A percentile compares a stretch with the other conserved stretches of the same genome.
Conservation (phyloP, 2,888 invertebrate genomes). For the Mythimna vitellina region DNA sequence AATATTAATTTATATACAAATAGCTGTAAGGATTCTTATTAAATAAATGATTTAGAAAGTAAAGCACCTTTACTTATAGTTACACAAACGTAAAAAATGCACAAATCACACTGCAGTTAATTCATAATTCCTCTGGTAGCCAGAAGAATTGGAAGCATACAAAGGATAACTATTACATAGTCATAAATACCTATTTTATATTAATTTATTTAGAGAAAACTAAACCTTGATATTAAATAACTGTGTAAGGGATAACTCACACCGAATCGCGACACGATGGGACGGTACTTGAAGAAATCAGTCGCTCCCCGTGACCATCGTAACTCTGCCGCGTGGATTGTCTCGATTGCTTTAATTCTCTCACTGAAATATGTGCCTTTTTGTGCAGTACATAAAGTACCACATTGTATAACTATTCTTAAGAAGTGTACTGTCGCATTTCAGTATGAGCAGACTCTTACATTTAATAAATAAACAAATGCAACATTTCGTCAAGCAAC, state of each 20-base stretch:
- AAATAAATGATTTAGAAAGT: conserved; percentile 72
- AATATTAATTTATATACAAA: conserved; percentile 77
- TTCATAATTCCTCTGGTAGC: too few relatives aligned
- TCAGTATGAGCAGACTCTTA: neutral
- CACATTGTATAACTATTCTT: too few relatives aligned
- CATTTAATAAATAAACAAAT: neutral
- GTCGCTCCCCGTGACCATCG: too few relatives aligned
- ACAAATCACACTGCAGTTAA: conserved; percentile 28
- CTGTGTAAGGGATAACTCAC: neutral
- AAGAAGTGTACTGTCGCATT: too few relatives aligned
- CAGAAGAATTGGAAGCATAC: neutral
- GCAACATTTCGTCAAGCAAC: neutral
- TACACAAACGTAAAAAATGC: conserved; percentile 24
- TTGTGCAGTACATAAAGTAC: too few relatives aligned
- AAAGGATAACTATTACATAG: neutral
- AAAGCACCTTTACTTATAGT: conserved; percentile 49
- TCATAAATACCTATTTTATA: neutral
- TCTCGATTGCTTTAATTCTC: too few relatives aligned
- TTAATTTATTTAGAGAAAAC: neutral
- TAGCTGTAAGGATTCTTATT: conserved; percentile 75
- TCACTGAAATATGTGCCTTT: too few relatives aligned
- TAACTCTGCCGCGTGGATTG: too few relatives aligned
- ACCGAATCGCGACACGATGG: too few relatives aligned
- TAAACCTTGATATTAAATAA: neutral
- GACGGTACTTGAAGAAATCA: too few relatives aligned